Conservation (phyloP, 2,797 vertebrate species). For the Sebastes elongatus region DNA sequence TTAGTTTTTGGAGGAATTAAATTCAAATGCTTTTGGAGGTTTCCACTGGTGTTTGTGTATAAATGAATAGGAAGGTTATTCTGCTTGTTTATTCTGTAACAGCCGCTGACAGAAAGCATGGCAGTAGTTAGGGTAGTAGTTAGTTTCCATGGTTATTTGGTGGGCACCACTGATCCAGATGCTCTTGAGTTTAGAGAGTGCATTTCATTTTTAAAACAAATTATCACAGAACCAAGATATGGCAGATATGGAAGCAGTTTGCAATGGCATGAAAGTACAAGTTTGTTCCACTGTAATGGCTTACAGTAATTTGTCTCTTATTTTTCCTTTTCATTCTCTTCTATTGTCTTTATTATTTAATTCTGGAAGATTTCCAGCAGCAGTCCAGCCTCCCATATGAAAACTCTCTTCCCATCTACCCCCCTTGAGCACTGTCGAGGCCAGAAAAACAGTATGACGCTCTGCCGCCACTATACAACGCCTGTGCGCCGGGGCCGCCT, state of each 20-base stretch:
- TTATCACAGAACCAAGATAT: constrained; percentile 66
- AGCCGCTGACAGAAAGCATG: constrained; percentile 39
- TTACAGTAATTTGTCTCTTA: constrained; percentile 42
- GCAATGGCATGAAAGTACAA: constrained; percentile 45
- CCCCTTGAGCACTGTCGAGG: constrained; percentile 71
- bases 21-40: constrained; percentile 4
- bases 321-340: constrained; percentile 57
- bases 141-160: constrained; percentile 74
- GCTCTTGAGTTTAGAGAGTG: constrained; percentile 68
- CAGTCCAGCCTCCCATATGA: constrained; percentile 57
- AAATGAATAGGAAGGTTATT: constrained; percentile 35
- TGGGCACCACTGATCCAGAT: constrained; percentile 63
- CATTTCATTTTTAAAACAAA: constrained; percentile 78
- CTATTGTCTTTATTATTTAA: constrained; percentile 68
- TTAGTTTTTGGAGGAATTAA: constrained; percentile 2
- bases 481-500: constrained; percentile 68
- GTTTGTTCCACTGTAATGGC: constrained; percentile 59
- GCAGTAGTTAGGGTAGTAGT: constrained; percentile 31
- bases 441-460: constrained; percentile 70
- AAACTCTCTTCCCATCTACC: constrained; percentile 61
- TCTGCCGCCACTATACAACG: constrained; percentile 65
- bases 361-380: constrained; percentile 67
- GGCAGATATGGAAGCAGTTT: constrained; percentile 75
- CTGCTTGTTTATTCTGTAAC: constrained; percentile 53
- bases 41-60: constrained; percentile 9